Evolutionary conservation across 2,888 invertebrate species (phyloP), one percentile per base, ranked within the genome.

Genomic region (Lycocerus yunnanus): DNA sequence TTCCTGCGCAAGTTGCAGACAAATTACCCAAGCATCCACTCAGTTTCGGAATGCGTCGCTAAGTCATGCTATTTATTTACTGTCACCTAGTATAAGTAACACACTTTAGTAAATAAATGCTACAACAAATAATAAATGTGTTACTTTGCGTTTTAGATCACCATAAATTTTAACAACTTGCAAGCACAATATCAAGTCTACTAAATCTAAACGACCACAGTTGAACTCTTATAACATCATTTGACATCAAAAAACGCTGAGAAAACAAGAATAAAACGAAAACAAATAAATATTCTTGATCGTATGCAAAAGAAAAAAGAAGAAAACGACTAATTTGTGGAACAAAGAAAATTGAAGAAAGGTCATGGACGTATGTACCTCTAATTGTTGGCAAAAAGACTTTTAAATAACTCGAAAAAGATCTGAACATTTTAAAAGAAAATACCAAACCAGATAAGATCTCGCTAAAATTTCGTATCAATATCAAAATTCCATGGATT

Each of bases 401-500:
- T 43, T n/a, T 43, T 43, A 43, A 43, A n/a, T 43, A 43, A 43
- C 43, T n/a, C 1, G n/a, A n/a, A 43, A 43, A 43, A 43, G n/a
- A 43, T n/a, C 4, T 8, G 43, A 43, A 43, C 43, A n/a, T 63
- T 13, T 63, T 63, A 63, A 63, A 63, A 63, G 61, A 63, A 63
- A 63, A 43, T 43, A 43, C n/a, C 61, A 14, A 63, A 15, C 15
- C 16, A 63, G 61, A 63, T 63, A 63, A 63, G 20, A 63, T 63
- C 61, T 16, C n/a, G 18, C 61, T 63, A 63, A 63, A 63, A 68
- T 69, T 61, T 61, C 75, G 79, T 79, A 80, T 82, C 83, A 81
- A 83, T 82, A 84, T 83, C 82, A 83, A 83, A 83, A 84, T 85
- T 85, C 85, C 84, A 85, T 84, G 83, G 84, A 84, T 84, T 83